Evolutionary conservation across 2,797 vertebrate genomes (phyloP).

Genomic region (Philypnodon macrostomus): DNA sequence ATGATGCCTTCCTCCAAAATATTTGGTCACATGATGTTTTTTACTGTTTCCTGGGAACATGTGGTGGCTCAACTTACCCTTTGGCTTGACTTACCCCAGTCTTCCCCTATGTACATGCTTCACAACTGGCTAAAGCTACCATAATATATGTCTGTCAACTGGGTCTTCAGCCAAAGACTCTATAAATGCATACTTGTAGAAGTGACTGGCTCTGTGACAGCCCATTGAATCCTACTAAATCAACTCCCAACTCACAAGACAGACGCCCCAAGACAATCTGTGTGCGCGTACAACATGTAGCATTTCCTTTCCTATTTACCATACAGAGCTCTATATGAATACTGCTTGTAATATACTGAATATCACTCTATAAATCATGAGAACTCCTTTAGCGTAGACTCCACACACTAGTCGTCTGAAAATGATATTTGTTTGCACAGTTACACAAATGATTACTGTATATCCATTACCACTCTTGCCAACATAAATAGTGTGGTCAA

Average conservation of each 20-base stretch:
- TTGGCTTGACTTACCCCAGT: too few species aligned
- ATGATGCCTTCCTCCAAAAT: too few species aligned
- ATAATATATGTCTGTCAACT: conserved; percentile 49
- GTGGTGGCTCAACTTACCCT: too few species aligned
- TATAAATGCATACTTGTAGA: conserved; percentile 43
- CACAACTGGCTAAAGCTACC: conserved; percentile 17
- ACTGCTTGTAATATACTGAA: conserved; percentile 15
- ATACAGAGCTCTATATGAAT: conserved; percentile 13
- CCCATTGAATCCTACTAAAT: conserved; percentile 38
- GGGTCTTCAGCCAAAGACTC: conserved; percentile 34
- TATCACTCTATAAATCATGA: conserved; percentile 25
- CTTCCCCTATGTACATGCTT: background rate
- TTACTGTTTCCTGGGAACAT: too few species aligned
- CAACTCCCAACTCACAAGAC: conserved; percentile 32
- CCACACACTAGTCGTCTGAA: conserved; percentile 13
- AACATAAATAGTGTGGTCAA: background rate
- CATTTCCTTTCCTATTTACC: conserved; percentile 32
- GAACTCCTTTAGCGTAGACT: conserved; percentile 12
- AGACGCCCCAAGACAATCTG: conserved; percentile 27
- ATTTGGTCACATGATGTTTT: too few species aligned
- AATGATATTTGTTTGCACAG: conserved; percentile 8
- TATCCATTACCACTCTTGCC: conserved; percentile 3
- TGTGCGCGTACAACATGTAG: conserved; percentile 30
- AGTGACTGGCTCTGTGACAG: conserved; percentile 37
- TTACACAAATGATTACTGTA: conserved; percentile 12